Evolutionary conservation across 2,888 invertebrate genomes (phyloP).

Genomic region (Morinoia aosen): DNA sequence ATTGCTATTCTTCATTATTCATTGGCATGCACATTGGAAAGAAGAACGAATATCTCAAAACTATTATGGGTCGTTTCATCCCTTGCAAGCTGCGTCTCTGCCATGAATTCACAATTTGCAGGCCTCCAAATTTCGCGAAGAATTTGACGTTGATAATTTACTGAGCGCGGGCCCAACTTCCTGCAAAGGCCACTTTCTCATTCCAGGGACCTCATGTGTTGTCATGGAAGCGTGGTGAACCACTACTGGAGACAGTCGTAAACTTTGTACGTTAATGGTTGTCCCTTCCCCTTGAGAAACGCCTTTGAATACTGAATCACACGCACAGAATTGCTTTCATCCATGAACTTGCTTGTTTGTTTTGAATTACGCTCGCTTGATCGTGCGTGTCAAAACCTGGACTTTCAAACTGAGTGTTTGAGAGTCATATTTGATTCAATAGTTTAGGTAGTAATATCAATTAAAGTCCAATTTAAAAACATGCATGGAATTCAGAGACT

Average conservation of each 20-base stretch:
- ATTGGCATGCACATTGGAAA: neutral
- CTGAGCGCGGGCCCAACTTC: conserved; percentile 27
- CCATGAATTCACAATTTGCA: conserved; percentile 38
- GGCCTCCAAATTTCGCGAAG: neutral
- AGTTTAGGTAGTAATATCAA: neutral
- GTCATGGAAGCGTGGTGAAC: conserved; percentile 50
- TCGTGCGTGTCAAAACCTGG: neutral
- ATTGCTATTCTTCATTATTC: neutral
- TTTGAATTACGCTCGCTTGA: neutral
- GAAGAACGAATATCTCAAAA: neutral
- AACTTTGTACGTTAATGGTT: conserved; percentile 43
- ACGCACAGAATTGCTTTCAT: neutral
- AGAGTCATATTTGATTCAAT: neutral
- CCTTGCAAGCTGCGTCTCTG: neutral
- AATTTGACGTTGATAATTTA: conserved; percentile 32
- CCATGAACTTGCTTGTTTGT: conserved; percentile 36
- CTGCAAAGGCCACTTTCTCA: conserved; percentile 41
- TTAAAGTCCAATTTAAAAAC: neutral
- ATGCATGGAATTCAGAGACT: neutral
- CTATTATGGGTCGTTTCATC: neutral
- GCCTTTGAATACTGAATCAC: conserved; percentile 40
- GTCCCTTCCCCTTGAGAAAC: conserved; percentile 36
- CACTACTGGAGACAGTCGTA: conserved; percentile 49
- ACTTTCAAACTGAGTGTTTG: neutral
- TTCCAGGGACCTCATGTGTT: conserved; percentile 25